phyloP scores from a whole-genome alignment of 2,888 invertebrate genomes.

The Tricholauxania praeusta region DNA sequence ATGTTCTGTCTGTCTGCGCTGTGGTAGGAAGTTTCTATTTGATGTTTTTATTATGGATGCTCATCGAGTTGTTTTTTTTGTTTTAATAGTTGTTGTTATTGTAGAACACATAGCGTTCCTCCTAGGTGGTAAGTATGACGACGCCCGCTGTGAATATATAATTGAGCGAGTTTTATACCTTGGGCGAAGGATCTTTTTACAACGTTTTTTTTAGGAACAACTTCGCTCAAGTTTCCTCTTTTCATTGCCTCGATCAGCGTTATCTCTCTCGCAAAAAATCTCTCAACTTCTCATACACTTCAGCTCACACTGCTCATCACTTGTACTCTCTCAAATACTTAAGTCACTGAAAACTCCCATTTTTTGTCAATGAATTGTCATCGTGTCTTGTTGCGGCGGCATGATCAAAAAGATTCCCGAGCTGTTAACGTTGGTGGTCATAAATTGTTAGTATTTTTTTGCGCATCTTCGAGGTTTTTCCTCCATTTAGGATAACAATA shows the following conservation, averaged over 20 bases:
- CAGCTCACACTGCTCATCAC: too few relatives aligned
- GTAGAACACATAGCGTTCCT: conserved; percentile 27
- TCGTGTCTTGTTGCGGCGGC: conserved; percentile 28
- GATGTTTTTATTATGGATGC: conserved; percentile 29
- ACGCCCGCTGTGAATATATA: conserved; percentile 65
- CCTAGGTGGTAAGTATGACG: conserved; percentile 64
- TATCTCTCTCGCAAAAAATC: background rate
- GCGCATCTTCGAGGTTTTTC: conserved; percentile 16
- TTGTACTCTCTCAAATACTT: background rate
- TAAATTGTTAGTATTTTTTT: conserved; percentile 11
- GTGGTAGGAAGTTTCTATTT: conserved; percentile 27
- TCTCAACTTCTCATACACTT: background rate
- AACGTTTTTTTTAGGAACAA: too few relatives aligned
- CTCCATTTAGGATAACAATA: conserved; percentile 9
- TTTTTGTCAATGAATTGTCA: conserved; percentile 51
- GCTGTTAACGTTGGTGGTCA: conserved; percentile 37
- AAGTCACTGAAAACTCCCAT: conserved; percentile 26
- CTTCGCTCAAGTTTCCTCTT: conserved; percentile 22
- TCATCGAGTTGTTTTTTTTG: background rate
- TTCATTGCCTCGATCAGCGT: background rate
- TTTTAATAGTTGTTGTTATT: background rate
- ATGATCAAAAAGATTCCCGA: conserved; percentile 26
- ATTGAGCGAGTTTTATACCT: conserved; percentile 47
- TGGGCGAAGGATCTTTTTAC: too few relatives aligned
- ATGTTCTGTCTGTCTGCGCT: conserved; percentile 2